Percentiles rank a stretch among this genome's conserved stretches.
Evolutionary conservation across 2,888 invertebrate species (phyloP).

Genomic region (Cetonia aurata): DNA sequence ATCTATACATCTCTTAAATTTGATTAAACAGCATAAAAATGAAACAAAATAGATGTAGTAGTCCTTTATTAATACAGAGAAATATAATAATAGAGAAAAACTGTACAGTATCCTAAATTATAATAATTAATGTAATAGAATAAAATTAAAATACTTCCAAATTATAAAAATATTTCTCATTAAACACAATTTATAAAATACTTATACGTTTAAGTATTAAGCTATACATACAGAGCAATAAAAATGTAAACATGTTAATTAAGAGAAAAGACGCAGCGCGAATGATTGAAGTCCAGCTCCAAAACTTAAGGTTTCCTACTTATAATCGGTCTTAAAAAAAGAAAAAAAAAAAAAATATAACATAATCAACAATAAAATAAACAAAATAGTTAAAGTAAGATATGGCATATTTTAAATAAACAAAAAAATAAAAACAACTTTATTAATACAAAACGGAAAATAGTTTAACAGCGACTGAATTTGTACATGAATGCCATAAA

Average conservation of each 20-base stretch:
- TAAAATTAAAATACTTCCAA: conserved; percentile 46
- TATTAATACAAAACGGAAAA: conserved; percentile 15
- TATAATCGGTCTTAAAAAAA: conserved; percentile 22
- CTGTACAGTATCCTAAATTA: conserved; percentile 45
- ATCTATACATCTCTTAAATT: no score
- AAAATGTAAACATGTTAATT: conserved; percentile 26
- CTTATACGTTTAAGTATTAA: conserved; percentile 36
- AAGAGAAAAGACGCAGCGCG: conserved; percentile 16
- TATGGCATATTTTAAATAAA: conserved; percentile 34
- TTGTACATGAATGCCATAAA: conserved; percentile 41
- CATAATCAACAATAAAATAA: conserved; percentile 36
- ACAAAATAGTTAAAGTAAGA: conserved; percentile 25
- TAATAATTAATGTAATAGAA: conserved; percentile 34
- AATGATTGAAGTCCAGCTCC: conserved; percentile 44
- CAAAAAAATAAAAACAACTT: conserved; percentile 10
- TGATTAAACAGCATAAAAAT: neutral
- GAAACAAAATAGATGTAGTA: conserved; percentile 7
- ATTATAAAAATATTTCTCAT: conserved; percentile 45
- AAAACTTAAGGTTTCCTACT: conserved; percentile 30
- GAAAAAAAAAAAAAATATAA: conserved; percentile 18
- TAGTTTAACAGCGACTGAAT: conserved; percentile 6
- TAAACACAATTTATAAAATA: conserved; percentile 29
- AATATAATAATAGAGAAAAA: conserved; percentile 43
- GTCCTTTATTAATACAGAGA: conserved; percentile 43
- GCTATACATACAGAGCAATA: conserved; percentile 36